Base-by-base conservation (phyloP, 2,888 invertebrate species). In the Scaptomyza parva region DNA sequence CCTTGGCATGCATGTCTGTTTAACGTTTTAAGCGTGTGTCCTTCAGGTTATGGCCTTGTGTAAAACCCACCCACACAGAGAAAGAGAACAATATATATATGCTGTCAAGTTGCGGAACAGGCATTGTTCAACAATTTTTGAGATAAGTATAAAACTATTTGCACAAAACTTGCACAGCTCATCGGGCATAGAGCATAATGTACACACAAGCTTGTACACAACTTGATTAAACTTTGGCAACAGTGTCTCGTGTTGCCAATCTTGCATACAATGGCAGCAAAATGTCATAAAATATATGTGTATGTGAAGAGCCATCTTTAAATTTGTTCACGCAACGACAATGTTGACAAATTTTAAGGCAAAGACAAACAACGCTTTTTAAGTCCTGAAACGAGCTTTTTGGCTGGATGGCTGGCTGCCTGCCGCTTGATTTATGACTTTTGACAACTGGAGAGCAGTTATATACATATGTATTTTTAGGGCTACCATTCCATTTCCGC, bases 401-500 rank as follows among this genome's bases (percentile, higher is more conserved):
- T 9, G 30, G 12, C 30, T 35, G 50, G 45, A 63, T 65, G 41
- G 54, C 37, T 9, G 30, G 12, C 30, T 35, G 50, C 50, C 68
- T 65, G 41, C 58, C 37, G 52, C 33, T 65, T 81, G 75, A 80
- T 86, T 84, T 81, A 80, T 80, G 35, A 63, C 65, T 35, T 50
- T 64, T 78, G 87, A 78, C 76, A 81, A 62, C 53, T 57, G 72
- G 72, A 50, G 62, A 44, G 58, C 65, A 57, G 61, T 52, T 59
- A 30, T 52, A 51, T 8, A 37, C 8, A 17, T 17, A 37, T 70
- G 61, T 14, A 35, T 37, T 8, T 37, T 17, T 64, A 11, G 44
- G 22, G 37, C 22, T 33, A 14, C 12, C 12, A 8, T 47, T 11
- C 22, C n/a, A 33, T 33, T 3, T 0, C 1, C 11, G 17, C 2